phyloP scores from a whole-genome alignment of 2,888 invertebrate species.

The Copidosoma aretas region DNA sequence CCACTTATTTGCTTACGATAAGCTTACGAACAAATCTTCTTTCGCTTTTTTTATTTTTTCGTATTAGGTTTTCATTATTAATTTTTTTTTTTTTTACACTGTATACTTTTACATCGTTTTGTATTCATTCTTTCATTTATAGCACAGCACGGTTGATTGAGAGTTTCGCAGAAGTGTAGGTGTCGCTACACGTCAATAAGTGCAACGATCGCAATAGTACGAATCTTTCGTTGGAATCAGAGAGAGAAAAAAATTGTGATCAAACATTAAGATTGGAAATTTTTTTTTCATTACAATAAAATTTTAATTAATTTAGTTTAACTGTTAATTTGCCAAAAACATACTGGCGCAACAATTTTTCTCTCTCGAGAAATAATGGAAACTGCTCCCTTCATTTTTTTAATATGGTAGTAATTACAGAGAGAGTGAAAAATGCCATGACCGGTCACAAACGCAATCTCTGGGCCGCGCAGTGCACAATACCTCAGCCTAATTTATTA shows the following conservation, averaged over 20 bases:
- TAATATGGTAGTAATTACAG: not conserved
- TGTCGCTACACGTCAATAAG: conserved; percentile 32
- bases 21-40: conserved; percentile 15
- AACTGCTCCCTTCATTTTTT: not conserved
- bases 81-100: conserved; percentile 6
- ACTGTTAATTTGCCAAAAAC: not conserved
- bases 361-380: not conserved
- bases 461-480: conserved; percentile 29
- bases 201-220: conserved; percentile 7
- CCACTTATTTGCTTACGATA: conserved; percentile 16
- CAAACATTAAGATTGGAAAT: conserved; percentile 7
- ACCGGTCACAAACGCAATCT: conserved; percentile 17
- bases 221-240: not conserved
- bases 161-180: conserved; percentile 34
- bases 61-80: not conserved
- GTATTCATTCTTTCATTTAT: conserved; percentile 33
- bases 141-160: conserved; percentile 43
- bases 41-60: not conserved
- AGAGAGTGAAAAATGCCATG: conserved; percentile 4
- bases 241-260: conserved; percentile 3
- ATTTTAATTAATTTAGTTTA: too few species aligned
- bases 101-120: conserved; percentile 21
- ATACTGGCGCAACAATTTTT: not conserved
- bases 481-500: conserved; percentile 29
- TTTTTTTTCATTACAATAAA: too few species aligned